Conservation (phyloP, 2,888 invertebrate genomes). For the Microctonus hyperodae region DNA sequence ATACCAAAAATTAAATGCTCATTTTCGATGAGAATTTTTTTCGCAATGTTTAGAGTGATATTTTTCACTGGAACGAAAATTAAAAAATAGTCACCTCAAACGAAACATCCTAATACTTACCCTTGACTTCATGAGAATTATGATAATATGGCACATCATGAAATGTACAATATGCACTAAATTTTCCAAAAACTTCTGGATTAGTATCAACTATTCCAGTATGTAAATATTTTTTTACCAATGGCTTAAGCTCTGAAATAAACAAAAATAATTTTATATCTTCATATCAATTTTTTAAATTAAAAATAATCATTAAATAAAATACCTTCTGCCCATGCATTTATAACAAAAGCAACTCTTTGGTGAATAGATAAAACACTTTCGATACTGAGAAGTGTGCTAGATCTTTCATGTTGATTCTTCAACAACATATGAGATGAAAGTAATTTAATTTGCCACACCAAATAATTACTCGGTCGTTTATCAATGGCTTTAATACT, state of each 20-base stretch:
- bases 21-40: too few species aligned
- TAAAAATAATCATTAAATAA: slow-evolving; percentile 11
- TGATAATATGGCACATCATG: slow-evolving; percentile 67
- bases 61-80: too few species aligned
- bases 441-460: slow-evolving; percentile 80
- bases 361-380: slow-evolving; percentile 71
- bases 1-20: too few species aligned
- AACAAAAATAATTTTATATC: slow-evolving; percentile 24
- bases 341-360: slow-evolving; percentile 66
- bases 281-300: not conserved
- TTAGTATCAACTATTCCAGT: slow-evolving; percentile 63
- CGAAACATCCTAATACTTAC: too few species aligned
- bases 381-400: slow-evolving; percentile 69
- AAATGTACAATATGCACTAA: slow-evolving; percentile 68
- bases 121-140: slow-evolving; percentile 50
- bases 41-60: too few species aligned
- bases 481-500: slow-evolving; percentile 67
- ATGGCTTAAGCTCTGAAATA: slow-evolving; percentile 60
- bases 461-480: slow-evolving; percentile 67
- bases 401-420: slow-evolving; percentile 57
- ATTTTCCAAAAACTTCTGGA: slow-evolving; percentile 59
- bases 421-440: slow-evolving; percentile 67
- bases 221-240: slow-evolving; percentile 65
- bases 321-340: slow-evolving; percentile 66
- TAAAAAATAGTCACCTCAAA: too few species aligned